Evolutionary conservation across 2,888 invertebrate species (phyloP), one percentile per base, ranked within the genome.

Genomic region (Dolomedes plantarius): DNA sequence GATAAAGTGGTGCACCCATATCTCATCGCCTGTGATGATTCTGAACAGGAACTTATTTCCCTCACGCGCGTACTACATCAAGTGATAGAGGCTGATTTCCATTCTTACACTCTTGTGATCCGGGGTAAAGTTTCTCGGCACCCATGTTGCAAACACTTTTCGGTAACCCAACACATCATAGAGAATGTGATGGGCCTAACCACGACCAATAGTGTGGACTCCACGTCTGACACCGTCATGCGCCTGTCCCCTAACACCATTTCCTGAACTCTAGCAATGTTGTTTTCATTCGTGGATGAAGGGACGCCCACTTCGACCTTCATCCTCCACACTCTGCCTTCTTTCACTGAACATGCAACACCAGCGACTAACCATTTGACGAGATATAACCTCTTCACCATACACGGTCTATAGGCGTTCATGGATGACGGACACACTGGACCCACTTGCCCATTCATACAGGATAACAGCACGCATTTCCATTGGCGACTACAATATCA

Each of bases 401-500:
- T n/a, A n/a, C n/a, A n/a, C n/a, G n/a, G n/a, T n/a, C n/a, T n/a
- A n/a, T n/a, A n/a, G n/a, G n/a, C 6, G 31, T 65, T 65, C 31
- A 65, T 65, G 65, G 16, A 65, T 65, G 65, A 65, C 65, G 65
- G 65, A 65, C 65, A 65, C 65, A 65, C 27, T 65, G 65, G 19
- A 28, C 65, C 28, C 27, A 65, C 65, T 16, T 16, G 27, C 28
- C 65, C 27, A 65, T 65, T 65, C 23, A 65, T 65, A 65, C 65
- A 41, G 0, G 9, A 50, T n/a, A n/a, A 50, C 50, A 50, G 50
- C 50, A 50, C 6, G n/a, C 50, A 50, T 50, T 50, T 50, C 50
- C n/a, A 7, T 50, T 50, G 11, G n/a, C 50, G 23, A 50, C 5
- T 50, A 50, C 9, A 23, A 50, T 50, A 11, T 50, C 0, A 50